Evolutionary conservation across 2,113 vertebrate species (phyloP), one percentile per base, ranked within the genome.

Genomic region (Nothoprocta perdicaria): DNA sequence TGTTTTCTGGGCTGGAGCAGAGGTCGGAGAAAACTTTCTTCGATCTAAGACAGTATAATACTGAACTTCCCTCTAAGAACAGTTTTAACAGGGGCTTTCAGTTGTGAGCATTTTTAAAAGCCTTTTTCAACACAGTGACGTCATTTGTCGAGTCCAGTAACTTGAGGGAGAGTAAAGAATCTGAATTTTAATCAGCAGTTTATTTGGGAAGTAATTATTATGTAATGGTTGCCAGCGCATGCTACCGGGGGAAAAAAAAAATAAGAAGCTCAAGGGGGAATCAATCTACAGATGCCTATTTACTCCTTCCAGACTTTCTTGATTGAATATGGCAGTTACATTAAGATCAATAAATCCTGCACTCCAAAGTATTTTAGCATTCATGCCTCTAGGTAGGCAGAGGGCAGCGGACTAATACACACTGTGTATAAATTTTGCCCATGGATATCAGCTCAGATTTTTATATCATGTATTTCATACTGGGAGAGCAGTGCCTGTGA

Each of bases 271-370:
- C 71, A 69, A 72, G 62, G 33, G 6, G 19, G 16, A 68, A 48
- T 81, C 43, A 73, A 35, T 73, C 53, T 41, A n/a, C 38, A 94
- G 45, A 33, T 73, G 67, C 9, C 23, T 62, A 5, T 81, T 90
- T 86, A 27, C 29, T 69, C 48, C 19, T 80, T 80, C 86, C 73
- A 84, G 68, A 68, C 57, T 41, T 62, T 72, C 85, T 50, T 80
- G 41, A 80, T 12, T 76, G 74, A 88, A 63, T 75, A 86, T 50
- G 62, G 69, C 77, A 88, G 66, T 60, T 79, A 38, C 45, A 46
- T 90, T 89, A 84, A 40, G 61, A 90, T 87, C 73, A 91, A 88
- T 78, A 82, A 41, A 80, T 94, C 35, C 7, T 6, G 50, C 41
- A 46, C 14, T n/a, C 31, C 66, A 40, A 92, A 69, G 50, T 58